These are phyloP conservation scores for Kryptopterus vitreolus DNA, from an alignment of 2,797 vertebrate genomes.

Conservation along the genomic window DNA sequence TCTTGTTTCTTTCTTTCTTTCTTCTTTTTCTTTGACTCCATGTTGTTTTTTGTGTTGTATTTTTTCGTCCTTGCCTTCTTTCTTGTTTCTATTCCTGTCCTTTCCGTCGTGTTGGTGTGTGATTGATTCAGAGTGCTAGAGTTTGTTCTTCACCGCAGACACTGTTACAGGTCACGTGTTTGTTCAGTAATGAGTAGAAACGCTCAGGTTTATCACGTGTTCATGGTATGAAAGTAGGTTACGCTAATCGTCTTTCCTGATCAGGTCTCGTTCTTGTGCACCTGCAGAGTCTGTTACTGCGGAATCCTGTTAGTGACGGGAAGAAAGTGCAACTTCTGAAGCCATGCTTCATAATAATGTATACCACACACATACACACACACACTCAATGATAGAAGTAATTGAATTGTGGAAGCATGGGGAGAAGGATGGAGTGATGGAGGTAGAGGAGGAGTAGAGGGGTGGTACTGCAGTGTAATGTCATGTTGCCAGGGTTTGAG, in stretches of 20 bases:
- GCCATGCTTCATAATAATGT: background rate
- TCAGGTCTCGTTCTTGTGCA: background rate
- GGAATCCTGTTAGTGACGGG: background rate
- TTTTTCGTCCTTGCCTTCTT: no score
- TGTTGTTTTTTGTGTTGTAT: no score
- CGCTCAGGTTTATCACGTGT: background rate
- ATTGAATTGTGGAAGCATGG: background rate
- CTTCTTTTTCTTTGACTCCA: no score
- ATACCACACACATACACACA: background rate
- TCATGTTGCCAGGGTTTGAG: conserved; percentile 19
- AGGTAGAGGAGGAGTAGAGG: conserved; percentile 19
- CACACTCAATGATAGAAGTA: background rate
- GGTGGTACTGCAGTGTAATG: conserved; percentile 35
- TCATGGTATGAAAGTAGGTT: background rate
- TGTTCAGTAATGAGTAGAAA: background rate
- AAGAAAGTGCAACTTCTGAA: background rate
- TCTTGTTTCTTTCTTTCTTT: no score
- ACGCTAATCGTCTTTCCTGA: background rate
- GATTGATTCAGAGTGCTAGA: background rate
- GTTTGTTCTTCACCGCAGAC: background rate
- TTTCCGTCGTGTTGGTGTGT: background rate
- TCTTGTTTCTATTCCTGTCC: background rate
- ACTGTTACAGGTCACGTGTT: background rate
- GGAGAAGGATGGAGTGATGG: background rate
- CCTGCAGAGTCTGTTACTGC: background rate